Evolutionary conservation across 1,140 invertebrate genomes (phyloP).

Genomic region (Drosophila simulans): DNA sequence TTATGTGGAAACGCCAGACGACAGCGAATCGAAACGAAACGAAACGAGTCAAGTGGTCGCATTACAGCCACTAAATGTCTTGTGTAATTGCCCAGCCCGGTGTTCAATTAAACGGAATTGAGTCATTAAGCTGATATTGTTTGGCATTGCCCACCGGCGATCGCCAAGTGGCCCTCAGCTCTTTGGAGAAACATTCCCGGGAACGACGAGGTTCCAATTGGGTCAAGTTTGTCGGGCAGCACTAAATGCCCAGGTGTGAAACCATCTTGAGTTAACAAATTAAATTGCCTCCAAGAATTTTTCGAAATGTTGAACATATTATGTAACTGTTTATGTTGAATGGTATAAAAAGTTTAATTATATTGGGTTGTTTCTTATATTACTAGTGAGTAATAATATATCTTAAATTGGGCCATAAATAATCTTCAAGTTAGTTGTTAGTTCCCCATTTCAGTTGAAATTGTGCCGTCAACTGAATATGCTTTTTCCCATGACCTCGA

Average conservation of each 20-base stretch:
- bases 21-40: slow-evolving; percentile 4
- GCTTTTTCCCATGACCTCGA: slow-evolving; percentile 79
- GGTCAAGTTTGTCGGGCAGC: slow-evolving; percentile 23
- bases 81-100: slow-evolving; percentile 63
- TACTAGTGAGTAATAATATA: too few species aligned
- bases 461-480: slow-evolving; percentile 22
- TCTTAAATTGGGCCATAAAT: too few species aligned
- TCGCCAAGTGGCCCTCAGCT: slow-evolving; percentile 16
- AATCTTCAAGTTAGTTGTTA: too few species aligned
- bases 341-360: too few species aligned
- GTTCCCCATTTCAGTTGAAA: too few species aligned
- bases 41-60: slow-evolving; percentile 48
- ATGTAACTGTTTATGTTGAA: too few species aligned
- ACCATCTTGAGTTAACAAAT: background rate
- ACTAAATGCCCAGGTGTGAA: background rate
- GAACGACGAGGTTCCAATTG: slow-evolving; percentile 5
- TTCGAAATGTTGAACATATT: too few species aligned
- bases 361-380: too few species aligned
- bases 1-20: slow-evolving; percentile 59
- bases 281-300: background rate
- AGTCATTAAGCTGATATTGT: slow-evolving; percentile 67
- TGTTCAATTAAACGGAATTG: slow-evolving; percentile 77
- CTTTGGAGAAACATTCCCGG: slow-evolving; percentile 2
- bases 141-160: slow-evolving; percentile 35
- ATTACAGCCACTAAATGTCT: slow-evolving; percentile 75